Base-by-base conservation (phyloP, 2,113 vertebrate species). In the Daphoenositta chrysoptera region DNA sequence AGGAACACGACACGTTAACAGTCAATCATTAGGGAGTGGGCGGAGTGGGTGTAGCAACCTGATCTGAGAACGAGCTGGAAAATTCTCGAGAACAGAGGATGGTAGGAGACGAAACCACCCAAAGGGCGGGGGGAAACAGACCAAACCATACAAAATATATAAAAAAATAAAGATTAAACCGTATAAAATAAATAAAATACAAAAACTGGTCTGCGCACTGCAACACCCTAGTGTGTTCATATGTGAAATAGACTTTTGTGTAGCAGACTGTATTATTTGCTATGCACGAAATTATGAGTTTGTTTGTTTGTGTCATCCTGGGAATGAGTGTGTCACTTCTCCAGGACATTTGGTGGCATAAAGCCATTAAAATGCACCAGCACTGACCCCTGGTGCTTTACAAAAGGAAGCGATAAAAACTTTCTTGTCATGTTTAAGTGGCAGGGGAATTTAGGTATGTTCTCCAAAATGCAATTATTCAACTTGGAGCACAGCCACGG, bases 381-480 rank as follows among this genome's bases (percentile, higher is more conserved):
- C 86, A 91, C 79, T 63, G 82, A 83, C 85, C 71, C 37, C 90
- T n/a, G 19, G 57, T 78, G 53, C 81, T 91, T 95, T 89, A 90
- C 58, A 76, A 89, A 88, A 90, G 79, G 37, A 92, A 91, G 40
- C 0, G 3, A 82, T 84, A 83, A 77, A 88, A 87, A 87, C 90
- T 95, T 93, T 63, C 91, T 94, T 91, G 78, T 95, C 18, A 4
- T 63, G 18, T 70, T 84, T 86, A 93, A 96, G 76, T 47, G 24
- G 40, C 75, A 70, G 60, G 83, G 50, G 86, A 89, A 88, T 95
- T 90, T 90, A 95, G 93, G 90, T 92, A 69, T 70, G 68, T 96
- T 96, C 81, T 54, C 30, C 35, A 68, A 71, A 96, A 82, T 68
- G 72, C 69, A 96, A 64, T 97, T 95, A 95, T 87, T 93, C 90